phyloP scores from a whole-genome alignment of 2,113 vertebrate genomes.

The Cyanoramphus novaezelandiae region DNA sequence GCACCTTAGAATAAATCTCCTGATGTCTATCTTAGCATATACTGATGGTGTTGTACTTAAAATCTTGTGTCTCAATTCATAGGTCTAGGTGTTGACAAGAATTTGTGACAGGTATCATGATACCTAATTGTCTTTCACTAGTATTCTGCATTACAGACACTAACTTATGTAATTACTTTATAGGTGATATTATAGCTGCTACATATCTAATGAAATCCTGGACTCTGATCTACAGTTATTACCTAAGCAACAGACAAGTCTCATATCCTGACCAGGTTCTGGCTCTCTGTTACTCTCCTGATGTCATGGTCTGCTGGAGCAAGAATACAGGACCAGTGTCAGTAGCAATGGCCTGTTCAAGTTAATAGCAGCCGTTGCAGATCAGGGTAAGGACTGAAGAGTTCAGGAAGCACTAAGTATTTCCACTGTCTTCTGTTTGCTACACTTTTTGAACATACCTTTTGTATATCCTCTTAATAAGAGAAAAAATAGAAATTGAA shows the following conservation, averaged over 20 bases:
- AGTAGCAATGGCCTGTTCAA: not conserved
- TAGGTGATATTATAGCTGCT: not conserved
- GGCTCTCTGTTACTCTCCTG: not conserved
- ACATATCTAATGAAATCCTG: not conserved
- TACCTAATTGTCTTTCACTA: not conserved
- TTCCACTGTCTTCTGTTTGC: not conserved
- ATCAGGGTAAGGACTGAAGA: not conserved
- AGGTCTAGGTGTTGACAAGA: not conserved
- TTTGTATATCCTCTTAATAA: not conserved
- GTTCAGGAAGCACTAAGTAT: not conserved
- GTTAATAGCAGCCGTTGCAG: not conserved
- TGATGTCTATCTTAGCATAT: not conserved
- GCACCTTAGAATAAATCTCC: not conserved
- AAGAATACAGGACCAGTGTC: not conserved
- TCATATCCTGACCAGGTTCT: not conserved
- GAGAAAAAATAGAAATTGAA: not conserved
- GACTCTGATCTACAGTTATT: not conserved
- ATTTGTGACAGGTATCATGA: not conserved
- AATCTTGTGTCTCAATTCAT: not conserved
- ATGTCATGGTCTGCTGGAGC: not conserved
- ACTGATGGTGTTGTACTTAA: not conserved
- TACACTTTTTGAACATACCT: not conserved
- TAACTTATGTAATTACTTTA: not conserved
- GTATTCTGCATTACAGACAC: not conserved
- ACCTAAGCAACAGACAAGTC: not conserved